Conservation (phyloP, 2,113 vertebrate species). For the Acanthochromis polyacanthus region DNA sequence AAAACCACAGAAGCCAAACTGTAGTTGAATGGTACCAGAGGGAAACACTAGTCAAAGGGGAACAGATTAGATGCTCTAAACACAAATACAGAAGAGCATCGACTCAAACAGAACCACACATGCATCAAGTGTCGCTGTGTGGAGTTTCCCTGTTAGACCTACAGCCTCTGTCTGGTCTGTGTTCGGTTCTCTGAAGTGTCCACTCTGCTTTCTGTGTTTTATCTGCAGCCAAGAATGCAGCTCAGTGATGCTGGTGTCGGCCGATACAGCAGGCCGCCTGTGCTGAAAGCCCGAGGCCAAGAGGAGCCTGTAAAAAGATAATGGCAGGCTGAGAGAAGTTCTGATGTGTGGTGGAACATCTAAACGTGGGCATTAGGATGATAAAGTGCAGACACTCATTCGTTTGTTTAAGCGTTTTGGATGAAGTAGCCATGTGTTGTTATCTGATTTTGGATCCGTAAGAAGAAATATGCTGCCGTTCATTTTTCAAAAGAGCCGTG, state of each 20-base stretch:
- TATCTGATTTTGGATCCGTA: constrained; percentile 14
- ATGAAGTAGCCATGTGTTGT: not conserved
- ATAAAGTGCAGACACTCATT: constrained; percentile 17
- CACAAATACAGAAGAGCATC: too few relatives aligned
- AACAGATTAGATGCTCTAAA: too few relatives aligned
- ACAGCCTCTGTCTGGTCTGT: constrained; percentile 30
- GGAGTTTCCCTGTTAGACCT: constrained; percentile 39
- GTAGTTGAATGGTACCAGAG: too few relatives aligned
- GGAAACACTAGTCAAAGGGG: too few relatives aligned
- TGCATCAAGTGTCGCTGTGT: constrained; percentile 21
- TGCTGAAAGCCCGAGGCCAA: constrained; percentile 51
- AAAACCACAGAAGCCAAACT: too few relatives aligned
- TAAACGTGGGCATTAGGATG: constrained; percentile 36
- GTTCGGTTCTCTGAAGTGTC: constrained; percentile 62
- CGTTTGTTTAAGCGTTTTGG: not conserved
- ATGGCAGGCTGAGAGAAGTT: constrained; percentile 62
- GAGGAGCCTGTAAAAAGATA: constrained; percentile 71
- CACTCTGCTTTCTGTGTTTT: constrained; percentile 69
- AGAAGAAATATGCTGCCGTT: not conserved
- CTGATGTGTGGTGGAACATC: constrained; percentile 43
- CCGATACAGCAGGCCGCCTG: constrained; percentile 57
- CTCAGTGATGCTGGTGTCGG: constrained; percentile 59
- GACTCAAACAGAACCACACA: not conserved
- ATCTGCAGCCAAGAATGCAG: constrained; percentile 75
- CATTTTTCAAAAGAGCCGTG: not conserved